Conservation (phyloP, 2,797 vertebrate species). For the Neoniphon sammara region DNA sequence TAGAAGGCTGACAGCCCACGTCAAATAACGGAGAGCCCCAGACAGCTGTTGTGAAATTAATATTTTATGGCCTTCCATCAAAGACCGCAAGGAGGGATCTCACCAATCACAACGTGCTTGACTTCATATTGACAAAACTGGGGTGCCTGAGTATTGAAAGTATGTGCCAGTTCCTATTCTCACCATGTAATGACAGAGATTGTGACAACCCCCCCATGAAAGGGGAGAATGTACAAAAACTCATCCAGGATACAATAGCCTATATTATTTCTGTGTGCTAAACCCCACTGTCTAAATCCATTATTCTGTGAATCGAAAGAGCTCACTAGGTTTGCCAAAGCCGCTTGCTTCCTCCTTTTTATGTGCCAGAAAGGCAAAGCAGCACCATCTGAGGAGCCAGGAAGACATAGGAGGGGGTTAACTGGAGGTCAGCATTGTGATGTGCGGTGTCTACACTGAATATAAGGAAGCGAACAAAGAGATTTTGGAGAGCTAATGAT, state of each 20-base stretch:
- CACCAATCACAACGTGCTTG: conserved; percentile 36
- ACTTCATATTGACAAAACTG: conserved; percentile 56
- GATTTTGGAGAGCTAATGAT: conserved; percentile 5
- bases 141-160: conserved; percentile 11
- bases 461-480: not conserved
- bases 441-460: conserved; percentile 9
- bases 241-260: conserved; percentile 48
- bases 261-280: conserved; percentile 32
- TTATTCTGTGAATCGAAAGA: conserved; percentile 33
- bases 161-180: conserved; percentile 51
- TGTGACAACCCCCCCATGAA: conserved; percentile 44
- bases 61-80: conserved; percentile 79
- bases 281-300: conserved; percentile 22
- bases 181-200: conserved; percentile 59
- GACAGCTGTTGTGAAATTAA: conserved; percentile 79
- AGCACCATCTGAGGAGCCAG: conserved; percentile 15
- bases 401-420: conserved; percentile 14
- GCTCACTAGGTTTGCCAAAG: conserved; percentile 4
- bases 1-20: conserved; percentile 71
- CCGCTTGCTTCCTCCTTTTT: conserved; percentile 1
- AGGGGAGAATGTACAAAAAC: conserved; percentile 33
- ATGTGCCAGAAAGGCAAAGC: conserved; percentile 18
- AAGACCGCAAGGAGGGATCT: conserved; percentile 57
- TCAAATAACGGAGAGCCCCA: conserved; percentile 75
- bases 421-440: conserved; percentile 31